Evolutionary conservation across 2,888 invertebrate genomes (phyloP), one percentile per base, ranked within the genome.

Genomic region (Ethmia dodecea): DNA sequence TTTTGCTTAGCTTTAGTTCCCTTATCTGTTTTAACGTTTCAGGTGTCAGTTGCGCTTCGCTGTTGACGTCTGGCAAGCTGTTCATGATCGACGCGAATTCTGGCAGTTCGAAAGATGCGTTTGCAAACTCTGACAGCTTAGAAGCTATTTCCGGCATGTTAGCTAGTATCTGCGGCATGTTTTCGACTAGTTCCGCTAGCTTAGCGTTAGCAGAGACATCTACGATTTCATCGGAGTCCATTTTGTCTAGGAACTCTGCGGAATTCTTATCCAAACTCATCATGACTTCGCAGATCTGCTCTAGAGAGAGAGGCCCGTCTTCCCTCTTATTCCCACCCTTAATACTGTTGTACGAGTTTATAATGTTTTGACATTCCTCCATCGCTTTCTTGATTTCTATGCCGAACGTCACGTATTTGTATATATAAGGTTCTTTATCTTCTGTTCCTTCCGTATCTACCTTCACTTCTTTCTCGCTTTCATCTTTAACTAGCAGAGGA

Each of bases 341-440:
- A 33, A 69, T 67, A 41, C 60, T 69, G 42, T 76, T 78, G 13
- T 79, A 81, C 0, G 81, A 77, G 28, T 80, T 78, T 2, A 84
- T 84, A 12, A 84, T 80, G 45, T 80, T 79, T 53, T 84, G 81
- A 40, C 84, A 83, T 25, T 84, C 83, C 36, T 84, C 86, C 78
- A 86, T 81, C 0, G 83, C 83, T 42, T 78, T 83, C 38, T 83
- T 86, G 3, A 86, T 79, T 55, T 84, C 81, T 13, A 83, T 20
- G 0, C 86, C 81, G 14, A 83, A 81, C 0, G 75, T 74, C 0
- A 81, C 76, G 22, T 83, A 81, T 16, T 81, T 84, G 26, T 74
- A 74, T 0, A 79, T 60, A 27, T 70, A 75, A 0, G 70, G 63
- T 16, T 81, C 80, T 40, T 72, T 76, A 0, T 52, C 55, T 4